Evolutionary conservation across 2,888 invertebrate genomes (phyloP).

Genomic region (Bursaphelenchus okinawaensis): DNA sequence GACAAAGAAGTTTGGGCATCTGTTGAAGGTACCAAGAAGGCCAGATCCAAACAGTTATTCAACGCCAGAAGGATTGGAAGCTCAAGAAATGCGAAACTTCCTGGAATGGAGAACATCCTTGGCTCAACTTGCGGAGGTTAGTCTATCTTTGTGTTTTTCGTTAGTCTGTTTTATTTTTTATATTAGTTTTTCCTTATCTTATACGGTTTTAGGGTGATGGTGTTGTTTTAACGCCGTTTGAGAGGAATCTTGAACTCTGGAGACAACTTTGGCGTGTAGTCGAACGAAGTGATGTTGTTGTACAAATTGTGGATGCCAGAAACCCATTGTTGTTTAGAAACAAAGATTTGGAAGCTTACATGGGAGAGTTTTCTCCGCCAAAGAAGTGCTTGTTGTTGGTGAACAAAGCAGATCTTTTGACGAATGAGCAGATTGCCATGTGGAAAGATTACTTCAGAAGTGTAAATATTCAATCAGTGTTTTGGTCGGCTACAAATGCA

Average conservation of each 20-base stretch:
- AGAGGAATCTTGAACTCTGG: slow-evolving; percentile 96
- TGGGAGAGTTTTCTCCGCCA: slow-evolving; percentile 69
- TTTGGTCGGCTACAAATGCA: slow-evolving; percentile 74
- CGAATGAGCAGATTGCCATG: slow-evolving; percentile 68
- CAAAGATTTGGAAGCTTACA: slow-evolving; percentile 81
- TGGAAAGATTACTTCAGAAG: slow-evolving; percentile 59
- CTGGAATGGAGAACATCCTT: slow-evolving; percentile 82
- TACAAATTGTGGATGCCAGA: slow-evolving; percentile 81
- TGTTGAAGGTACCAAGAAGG: slow-evolving; percentile 77
- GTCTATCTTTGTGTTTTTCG: slow-evolving; percentile 3
- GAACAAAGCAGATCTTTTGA: slow-evolving; percentile 91
- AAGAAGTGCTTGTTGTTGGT: slow-evolving; percentile 79
- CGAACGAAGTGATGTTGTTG: slow-evolving; percentile 68
- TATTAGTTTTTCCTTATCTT: background rate
- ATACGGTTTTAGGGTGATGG: slow-evolving; percentile 27
- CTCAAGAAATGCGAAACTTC: slow-evolving; percentile 75
- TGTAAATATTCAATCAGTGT: slow-evolving; percentile 71
- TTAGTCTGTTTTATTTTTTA: slow-evolving; percentile 7
- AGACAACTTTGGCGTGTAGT: slow-evolving; percentile 95
- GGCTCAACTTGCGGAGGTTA: slow-evolving; percentile 63
- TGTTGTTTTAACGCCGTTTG: slow-evolving; percentile 86
- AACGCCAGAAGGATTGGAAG: slow-evolving; percentile 73
- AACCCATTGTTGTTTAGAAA: slow-evolving; percentile 89
- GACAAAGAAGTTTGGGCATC: slow-evolving; percentile 62
- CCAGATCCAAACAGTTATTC: slow-evolving; percentile 75